Evolutionary conservation across 2,888 invertebrate genomes (phyloP).

Genomic region (Rutpela maculata): DNA sequence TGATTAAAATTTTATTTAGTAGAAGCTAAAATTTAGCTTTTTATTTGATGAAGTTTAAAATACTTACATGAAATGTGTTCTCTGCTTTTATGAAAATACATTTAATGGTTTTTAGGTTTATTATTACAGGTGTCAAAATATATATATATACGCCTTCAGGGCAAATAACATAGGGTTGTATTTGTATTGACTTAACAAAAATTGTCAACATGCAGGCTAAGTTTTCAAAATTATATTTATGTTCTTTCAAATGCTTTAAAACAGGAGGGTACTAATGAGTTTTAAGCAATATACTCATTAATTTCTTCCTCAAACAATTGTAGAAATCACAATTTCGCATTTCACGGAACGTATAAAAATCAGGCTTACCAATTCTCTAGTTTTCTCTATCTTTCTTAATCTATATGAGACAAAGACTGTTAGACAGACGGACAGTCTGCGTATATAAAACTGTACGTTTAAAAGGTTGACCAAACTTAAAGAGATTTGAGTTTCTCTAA

Average conservation of each 20-base stretch:
- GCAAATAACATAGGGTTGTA: constrained; percentile 1
- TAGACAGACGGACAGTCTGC: too few species aligned
- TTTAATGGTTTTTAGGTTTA: constrained; percentile 6
- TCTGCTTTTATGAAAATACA: background rate
- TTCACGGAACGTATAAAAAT: too few species aligned
- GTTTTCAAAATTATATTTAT: background rate
- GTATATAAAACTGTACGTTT: too few species aligned
- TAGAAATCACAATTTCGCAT: too few species aligned
- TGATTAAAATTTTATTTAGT: background rate
- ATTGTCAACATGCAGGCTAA: background rate
- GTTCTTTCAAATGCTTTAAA: background rate
- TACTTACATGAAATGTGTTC: background rate
- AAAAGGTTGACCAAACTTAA: too few species aligned
- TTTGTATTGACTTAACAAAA: constrained; percentile 4
- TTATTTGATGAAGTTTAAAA: background rate
- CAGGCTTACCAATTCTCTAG: too few species aligned
- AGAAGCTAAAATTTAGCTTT: background rate
- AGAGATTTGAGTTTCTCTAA: too few species aligned
- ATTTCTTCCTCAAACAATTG: background rate
- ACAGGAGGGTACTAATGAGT: background rate
- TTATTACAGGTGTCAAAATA: constrained; percentile 22
- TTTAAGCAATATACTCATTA: background rate
- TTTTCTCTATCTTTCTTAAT: too few species aligned
- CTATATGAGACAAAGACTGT: too few species aligned
- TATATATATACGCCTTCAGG: background rate